phyloP scores from a whole-genome alignment of 1,140 invertebrate species.

The Caenorhabditis brenneri region DNA sequence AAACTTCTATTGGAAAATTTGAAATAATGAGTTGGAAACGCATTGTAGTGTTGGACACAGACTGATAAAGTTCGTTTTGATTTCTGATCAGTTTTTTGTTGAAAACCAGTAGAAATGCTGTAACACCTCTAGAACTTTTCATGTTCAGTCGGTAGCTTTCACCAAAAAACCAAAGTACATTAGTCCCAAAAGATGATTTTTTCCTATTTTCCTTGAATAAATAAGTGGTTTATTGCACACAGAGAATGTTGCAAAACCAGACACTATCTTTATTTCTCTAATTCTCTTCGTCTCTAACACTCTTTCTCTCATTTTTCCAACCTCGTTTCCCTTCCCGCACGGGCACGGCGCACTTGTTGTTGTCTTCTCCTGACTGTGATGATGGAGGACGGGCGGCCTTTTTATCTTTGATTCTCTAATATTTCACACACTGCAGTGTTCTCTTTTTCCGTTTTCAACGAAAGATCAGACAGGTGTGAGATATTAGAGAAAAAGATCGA shows the following conservation, averaged over 20 bases:
- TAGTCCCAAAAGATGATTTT: not conserved
- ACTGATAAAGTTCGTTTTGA: no score
- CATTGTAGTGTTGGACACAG: no score
- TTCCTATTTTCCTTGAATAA: not conserved
- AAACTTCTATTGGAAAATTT: no score
- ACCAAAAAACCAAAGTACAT: not conserved
- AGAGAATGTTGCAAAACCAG: not conserved
- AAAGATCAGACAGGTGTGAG: constrained; percentile 29
- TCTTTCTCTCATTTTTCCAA: not conserved
- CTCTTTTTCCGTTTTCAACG: not conserved
- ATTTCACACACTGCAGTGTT: not conserved
- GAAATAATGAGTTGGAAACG: no score
- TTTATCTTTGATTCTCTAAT: not conserved
- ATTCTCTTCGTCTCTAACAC: not conserved
- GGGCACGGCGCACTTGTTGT: constrained; percentile 24
- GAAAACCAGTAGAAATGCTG: no score
- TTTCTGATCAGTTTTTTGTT: no score
- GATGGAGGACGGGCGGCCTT: constrained; percentile 1
- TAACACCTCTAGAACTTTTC: no score
- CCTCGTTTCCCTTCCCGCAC: not conserved
- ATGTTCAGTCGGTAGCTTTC: no score
- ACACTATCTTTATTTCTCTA: not conserved
- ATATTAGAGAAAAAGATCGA: not conserved
- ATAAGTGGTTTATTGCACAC: not conserved
- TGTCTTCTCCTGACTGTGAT: not conserved